Percentiles rank a stretch among this genome's conserved stretches.
Conservation (phyloP, 2,113 vertebrate species). For the Corapipo altera region DNA sequence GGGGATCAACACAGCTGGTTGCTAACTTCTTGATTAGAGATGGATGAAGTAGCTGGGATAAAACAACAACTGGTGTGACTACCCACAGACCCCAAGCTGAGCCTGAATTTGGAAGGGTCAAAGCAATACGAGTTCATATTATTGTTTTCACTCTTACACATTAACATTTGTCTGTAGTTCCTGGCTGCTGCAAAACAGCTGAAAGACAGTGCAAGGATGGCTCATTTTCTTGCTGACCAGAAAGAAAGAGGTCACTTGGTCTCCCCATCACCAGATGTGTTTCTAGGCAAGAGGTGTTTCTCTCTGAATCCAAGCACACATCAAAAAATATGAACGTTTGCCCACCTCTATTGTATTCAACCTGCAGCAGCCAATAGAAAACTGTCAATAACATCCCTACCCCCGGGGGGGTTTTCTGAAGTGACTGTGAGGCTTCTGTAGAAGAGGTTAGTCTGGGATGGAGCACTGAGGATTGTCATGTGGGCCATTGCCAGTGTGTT, state of each 20-base stretch:
- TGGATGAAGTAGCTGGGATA: slow-evolving; percentile 31
- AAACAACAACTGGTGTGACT: slow-evolving; percentile 50
- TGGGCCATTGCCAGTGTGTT: neutral
- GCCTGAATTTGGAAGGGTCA: slow-evolving; percentile 18
- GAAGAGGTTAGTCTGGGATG: neutral
- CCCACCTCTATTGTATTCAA: neutral
- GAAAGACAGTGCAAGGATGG: neutral
- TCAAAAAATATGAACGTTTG: rapidly evolving
- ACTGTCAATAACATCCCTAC: neutral
- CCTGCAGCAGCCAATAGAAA: neutral
- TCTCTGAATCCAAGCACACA: neutral
- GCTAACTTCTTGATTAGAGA: slow-evolving; percentile 25
- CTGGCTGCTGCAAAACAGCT: neutral
- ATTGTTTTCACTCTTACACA: neutral
- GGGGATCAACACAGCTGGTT: slow-evolving; percentile 51
- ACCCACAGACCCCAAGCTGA: slow-evolving; percentile 24
- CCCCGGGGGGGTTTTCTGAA: neutral
- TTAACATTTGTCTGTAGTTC: neutral
- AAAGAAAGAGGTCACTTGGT: neutral
- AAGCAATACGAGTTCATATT: neutral
- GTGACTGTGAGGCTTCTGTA: neutral
- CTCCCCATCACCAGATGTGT: neutral
- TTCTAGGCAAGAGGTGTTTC: neutral
- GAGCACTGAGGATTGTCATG: neutral
- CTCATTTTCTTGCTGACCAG: neutral